Base-by-base conservation (phyloP, 2,888 invertebrate genomes). In the Caenorhabditis sp. region DNA sequence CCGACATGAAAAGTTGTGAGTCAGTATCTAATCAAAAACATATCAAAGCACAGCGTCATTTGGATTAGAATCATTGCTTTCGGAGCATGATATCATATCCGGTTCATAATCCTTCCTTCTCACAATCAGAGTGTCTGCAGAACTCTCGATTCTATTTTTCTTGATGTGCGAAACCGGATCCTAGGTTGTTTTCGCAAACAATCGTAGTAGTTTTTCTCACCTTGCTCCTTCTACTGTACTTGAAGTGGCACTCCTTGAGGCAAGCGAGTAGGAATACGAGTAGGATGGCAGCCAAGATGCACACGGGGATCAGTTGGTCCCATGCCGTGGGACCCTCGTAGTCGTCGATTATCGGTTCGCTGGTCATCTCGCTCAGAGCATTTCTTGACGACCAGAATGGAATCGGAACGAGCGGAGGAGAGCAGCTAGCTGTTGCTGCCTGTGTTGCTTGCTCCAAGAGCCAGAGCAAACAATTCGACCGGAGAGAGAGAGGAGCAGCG, bases 261-360 rank as follows among this genome's bases (percentile, higher is more conserved):
- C 83, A 84, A 47, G 83, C 83, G 22, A 74, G 35, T n/a, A 84
- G 64, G 51, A 84, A 79, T 26, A 81, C 65, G 20, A 65, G 62
- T 50, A 84, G 58, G 24, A 84, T 81, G 15, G 65, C 61, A 51
- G 76, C 67, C 2, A 84, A 76, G 60, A 84, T 68, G 53, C 53
- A 58, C 1, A 83, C 64, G 20, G 83, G 83, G 35, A 72, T 69
- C 55, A 80, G 69, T 32, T 83, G 80, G 15, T 83, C 72, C 72
- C 80, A 83, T 8, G 71, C n/a, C 20, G 58, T 67, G 9, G 76
- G 74, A 40, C 76, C 76, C 58, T 76, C 67, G 67, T 76, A 76
- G 20, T 76, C 76, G 60, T 76, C 76, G 53, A 76, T 76, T 1
- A 76, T 67, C 51, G 76, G 76, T 44, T 76, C 76, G 67, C 76